phyloP scores from a whole-genome alignment of 2,797 vertebrate genomes.

The Acanthiza pusilla region DNA sequence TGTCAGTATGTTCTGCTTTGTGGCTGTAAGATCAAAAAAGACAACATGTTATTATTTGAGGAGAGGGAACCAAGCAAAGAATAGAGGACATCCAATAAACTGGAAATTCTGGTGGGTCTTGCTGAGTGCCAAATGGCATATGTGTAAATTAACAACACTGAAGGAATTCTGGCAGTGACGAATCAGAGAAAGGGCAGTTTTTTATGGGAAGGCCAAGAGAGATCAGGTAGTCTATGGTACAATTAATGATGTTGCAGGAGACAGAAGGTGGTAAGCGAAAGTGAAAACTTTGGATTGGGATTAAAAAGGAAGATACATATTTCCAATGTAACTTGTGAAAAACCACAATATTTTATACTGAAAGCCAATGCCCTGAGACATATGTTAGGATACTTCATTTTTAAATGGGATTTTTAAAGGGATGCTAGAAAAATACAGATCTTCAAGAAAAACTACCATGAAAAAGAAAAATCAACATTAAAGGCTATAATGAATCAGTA shows the following conservation, averaged over 20 bases:
- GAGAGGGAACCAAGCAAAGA: neutral
- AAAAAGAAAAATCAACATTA: neutral
- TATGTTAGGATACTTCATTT: neutral
- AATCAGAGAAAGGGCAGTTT: neutral
- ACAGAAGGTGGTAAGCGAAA: neutral
- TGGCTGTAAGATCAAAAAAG: neutral
- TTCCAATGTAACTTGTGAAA: neutral
- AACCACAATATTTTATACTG: neutral
- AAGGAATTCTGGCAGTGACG: neutral
- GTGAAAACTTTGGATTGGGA: neutral
- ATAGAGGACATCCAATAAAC: constrained; percentile 17
- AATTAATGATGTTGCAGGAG: neutral
- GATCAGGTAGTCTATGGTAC: neutral
- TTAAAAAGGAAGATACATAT: neutral
- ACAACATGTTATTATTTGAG: neutral
- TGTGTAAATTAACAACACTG: neutral
- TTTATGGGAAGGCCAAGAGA: neutral
- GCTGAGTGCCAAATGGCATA: constrained; percentile 12
- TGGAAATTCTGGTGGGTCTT: neutral
- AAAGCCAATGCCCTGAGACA: neutral
- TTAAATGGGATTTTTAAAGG: neutral
- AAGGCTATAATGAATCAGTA: neutral
- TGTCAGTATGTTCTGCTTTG: neutral
- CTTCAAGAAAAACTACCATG: neutral
- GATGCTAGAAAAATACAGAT: neutral